These are phyloP conservation scores for Phoenicopterus ruber DNA, from an alignment of 2,113 vertebrate genomes.

Conservation along the genomic window DNA sequence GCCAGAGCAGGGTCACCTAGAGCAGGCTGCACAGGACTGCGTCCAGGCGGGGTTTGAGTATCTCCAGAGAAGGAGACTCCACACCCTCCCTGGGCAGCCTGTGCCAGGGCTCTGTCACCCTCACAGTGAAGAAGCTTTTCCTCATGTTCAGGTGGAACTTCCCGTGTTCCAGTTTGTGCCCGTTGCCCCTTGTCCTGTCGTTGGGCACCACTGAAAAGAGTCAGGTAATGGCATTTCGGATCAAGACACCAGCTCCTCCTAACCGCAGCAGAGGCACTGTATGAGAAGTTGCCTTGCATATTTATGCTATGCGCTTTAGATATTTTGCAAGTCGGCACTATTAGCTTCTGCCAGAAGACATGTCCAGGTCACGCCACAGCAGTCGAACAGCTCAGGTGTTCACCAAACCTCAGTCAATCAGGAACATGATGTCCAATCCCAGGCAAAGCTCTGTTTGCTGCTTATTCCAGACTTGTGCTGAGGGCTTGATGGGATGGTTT, in stretches of 20 bases:
- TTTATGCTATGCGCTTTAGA: background rate
- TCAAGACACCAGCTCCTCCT: background rate
- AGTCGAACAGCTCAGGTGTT: background rate
- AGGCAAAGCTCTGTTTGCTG: background rate
- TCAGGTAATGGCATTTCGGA: background rate
- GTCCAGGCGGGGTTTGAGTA: too few species aligned
- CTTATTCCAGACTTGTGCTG: fast-evolving
- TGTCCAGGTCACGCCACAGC: fast-evolving
- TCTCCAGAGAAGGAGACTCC: too few species aligned
- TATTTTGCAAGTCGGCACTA: background rate
- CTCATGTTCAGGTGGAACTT: too few species aligned
- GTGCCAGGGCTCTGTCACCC: too few species aligned
- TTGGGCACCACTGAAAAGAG: too few species aligned
- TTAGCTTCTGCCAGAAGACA: background rate
- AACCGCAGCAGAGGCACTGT: background rate
- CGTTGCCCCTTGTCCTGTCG: too few species aligned
- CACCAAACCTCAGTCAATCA: background rate
- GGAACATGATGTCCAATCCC: fast-evolving
- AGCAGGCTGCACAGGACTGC: too few species aligned
- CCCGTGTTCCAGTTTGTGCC: too few species aligned
- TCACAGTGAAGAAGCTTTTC: too few species aligned
- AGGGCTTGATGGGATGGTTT: fast-evolving
- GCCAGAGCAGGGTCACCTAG: too few species aligned
- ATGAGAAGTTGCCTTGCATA: background rate
- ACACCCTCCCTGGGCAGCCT: too few species aligned